Conservation (phyloP, 2,888 invertebrate genomes). For the Sarcophaga subvicina region DNA sequence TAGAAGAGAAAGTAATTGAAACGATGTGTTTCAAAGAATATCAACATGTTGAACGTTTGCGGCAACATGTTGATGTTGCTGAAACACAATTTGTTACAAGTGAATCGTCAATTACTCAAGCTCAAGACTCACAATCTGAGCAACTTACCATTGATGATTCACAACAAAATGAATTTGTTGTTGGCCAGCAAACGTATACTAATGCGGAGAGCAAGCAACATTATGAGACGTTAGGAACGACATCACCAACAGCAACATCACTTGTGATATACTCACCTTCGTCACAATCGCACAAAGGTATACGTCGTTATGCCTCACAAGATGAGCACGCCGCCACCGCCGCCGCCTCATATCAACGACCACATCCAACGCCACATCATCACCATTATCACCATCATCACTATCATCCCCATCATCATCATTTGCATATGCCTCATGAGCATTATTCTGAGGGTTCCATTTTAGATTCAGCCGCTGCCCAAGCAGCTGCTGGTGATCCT, state of each 20-base stretch:
- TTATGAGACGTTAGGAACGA: conserved; percentile 63
- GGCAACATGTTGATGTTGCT: conserved; percentile 38
- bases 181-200: conserved; percentile 71
- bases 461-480: conserved; percentile 61
- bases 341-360: conserved; percentile 65
- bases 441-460: conserved; percentile 63
- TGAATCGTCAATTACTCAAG: conserved; percentile 37
- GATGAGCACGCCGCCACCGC: conserved; percentile 64
- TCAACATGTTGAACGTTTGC: conserved; percentile 44
- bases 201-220: conserved; percentile 68
- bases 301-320: conserved; percentile 73
- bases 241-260: conserved; percentile 78
- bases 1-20: conserved; percentile 14
- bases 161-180: conserved; percentile 45
- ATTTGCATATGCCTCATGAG: conserved; percentile 71
- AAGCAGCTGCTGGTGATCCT: conserved; percentile 63
- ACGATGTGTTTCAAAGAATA: conserved; percentile 43
- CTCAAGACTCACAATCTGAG: conserved; percentile 10
- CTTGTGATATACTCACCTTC: conserved; percentile 78
- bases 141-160: conserved; percentile 22
- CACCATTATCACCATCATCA: conserved; percentile 60
- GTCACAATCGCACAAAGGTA: conserved; percentile 78
- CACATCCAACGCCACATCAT: conserved; percentile 54
- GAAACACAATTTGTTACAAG: conserved; percentile 41
- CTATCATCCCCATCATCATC: conserved; percentile 63